Evolutionary conservation across 2,113 vertebrate genomes (phyloP).

Genomic region (Burhinus oedicnemus): DNA sequence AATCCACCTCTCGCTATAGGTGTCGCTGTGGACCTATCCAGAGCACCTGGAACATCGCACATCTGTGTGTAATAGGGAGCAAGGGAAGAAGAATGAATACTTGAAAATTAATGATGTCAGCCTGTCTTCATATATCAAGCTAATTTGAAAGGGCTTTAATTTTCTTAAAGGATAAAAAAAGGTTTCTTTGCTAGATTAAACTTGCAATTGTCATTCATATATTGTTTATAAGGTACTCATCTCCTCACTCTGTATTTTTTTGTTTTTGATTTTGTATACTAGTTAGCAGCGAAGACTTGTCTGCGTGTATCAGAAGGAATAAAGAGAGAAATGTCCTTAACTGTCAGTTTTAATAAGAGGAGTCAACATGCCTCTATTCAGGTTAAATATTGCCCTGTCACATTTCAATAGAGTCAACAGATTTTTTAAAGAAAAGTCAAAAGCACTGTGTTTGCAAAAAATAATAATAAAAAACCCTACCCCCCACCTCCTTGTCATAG

Average conservation of each 20-base stretch:
- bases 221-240: slow-evolving; percentile 96
- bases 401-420: slow-evolving; percentile 97
- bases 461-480: slow-evolving; percentile 80
- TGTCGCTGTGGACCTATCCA: slow-evolving; percentile 69
- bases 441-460: slow-evolving; percentile 90
- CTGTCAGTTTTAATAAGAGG: slow-evolving; percentile 96
- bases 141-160: slow-evolving; percentile 89
- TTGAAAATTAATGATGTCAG: slow-evolving; percentile 84
- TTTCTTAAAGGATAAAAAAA: slow-evolving; percentile 89
- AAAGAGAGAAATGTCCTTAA: slow-evolving; percentile 94
- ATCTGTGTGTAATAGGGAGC: neutral
- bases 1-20: slow-evolving; percentile 37
- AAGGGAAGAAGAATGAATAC: slow-evolving; percentile 46
- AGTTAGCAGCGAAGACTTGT: slow-evolving; percentile 92
- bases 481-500: slow-evolving; percentile 88
- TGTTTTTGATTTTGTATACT: slow-evolving; percentile 95
- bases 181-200: slow-evolving; percentile 94
- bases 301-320: slow-evolving; percentile 93
- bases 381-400: slow-evolving; percentile 95
- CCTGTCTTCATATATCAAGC: slow-evolving; percentile 84
- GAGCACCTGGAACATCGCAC: slow-evolving; percentile 6
- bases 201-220: slow-evolving; percentile 98
- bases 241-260: slow-evolving; percentile 87
- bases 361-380: slow-evolving; percentile 97
- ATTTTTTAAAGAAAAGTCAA: slow-evolving; percentile 92